A percentile compares a stretch with the other conserved stretches of the same genome.
Conservation (phyloP, 2,113 vertebrate genomes). For the Chaenocephalus aceratus region DNA sequence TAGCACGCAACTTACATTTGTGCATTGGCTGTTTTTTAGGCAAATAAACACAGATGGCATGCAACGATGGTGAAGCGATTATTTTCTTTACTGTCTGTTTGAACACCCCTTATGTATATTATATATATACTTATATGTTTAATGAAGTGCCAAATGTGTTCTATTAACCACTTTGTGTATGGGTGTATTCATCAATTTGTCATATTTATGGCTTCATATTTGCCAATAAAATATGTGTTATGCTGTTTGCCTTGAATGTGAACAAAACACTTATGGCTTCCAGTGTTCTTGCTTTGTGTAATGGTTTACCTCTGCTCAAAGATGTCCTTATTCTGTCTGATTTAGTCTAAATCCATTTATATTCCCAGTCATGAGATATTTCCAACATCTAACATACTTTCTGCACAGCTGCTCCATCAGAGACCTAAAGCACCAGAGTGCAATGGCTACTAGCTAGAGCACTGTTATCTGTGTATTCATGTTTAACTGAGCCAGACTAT, state of each 20-base stretch:
- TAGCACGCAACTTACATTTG: neutral
- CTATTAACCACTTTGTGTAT: neutral
- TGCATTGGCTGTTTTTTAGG: neutral
- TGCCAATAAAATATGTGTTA: constrained; percentile 4
- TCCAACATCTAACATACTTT: constrained; percentile 6
- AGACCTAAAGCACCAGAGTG: neutral
- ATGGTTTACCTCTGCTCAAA: neutral
- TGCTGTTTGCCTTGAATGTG: neutral
- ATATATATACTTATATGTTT: neutral
- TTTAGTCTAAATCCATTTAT: constrained; percentile 3
- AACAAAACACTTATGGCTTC: neutral
- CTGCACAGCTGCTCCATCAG: constrained; percentile 3
- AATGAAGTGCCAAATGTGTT: neutral
- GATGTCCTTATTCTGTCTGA: neutral
- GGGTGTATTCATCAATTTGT: constrained; percentile 1
- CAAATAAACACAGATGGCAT: neutral
- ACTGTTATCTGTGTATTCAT: constrained; percentile 47
- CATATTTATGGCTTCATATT: neutral
- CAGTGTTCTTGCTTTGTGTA: neutral
- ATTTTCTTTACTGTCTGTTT: neutral
- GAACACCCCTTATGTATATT: neutral
- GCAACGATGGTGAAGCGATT: neutral
- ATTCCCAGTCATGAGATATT: constrained; percentile 6
- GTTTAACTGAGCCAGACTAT: constrained; percentile 62
- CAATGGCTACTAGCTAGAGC: constrained; percentile 7